These are phyloP conservation scores for Beris chalybata DNA, from an alignment of 2,888 invertebrate species.

Conservation along the genomic window DNA sequence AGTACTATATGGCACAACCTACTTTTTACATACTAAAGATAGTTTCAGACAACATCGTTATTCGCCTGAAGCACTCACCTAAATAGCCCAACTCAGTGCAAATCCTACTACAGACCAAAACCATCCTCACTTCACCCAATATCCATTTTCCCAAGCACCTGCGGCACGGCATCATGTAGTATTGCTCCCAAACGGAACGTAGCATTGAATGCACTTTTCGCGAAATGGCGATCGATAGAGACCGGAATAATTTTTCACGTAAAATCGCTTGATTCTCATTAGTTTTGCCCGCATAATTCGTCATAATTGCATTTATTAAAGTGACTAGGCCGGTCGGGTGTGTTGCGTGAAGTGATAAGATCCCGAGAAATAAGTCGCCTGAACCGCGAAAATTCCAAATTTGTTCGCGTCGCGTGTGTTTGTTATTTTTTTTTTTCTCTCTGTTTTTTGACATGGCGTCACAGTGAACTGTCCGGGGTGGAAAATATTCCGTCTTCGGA, in stretches of 20 bases:
- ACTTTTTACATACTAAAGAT: too few relatives aligned
- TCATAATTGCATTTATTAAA: neutral
- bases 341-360: neutral
- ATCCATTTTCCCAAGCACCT: neutral
- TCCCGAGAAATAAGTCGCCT: neutral
- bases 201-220: conserved; percentile 18
- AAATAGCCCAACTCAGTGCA: too few relatives aligned
- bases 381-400: conserved; percentile 1
- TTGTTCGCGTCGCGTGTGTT: conserved; percentile 4
- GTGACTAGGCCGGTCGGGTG: neutral
- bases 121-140: too few relatives aligned
- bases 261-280: conserved; percentile 9
- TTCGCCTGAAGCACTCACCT: too few relatives aligned
- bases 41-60: too few relatives aligned
- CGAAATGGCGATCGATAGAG: conserved; percentile 27
- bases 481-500: neutral
- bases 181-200: neutral
- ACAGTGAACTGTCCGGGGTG: conserved; percentile 22
- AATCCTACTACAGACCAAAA: too few relatives aligned
- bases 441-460: conserved; percentile 29
- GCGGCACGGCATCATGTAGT: conserved; percentile 5
- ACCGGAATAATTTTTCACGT: conserved; percentile 2
- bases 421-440: conserved; percentile 2
- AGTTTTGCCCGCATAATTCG: neutral
- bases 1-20: too few relatives aligned